Conservation (phyloP, 2,888 invertebrate genomes). For the Acrobasis repandana region DNA sequence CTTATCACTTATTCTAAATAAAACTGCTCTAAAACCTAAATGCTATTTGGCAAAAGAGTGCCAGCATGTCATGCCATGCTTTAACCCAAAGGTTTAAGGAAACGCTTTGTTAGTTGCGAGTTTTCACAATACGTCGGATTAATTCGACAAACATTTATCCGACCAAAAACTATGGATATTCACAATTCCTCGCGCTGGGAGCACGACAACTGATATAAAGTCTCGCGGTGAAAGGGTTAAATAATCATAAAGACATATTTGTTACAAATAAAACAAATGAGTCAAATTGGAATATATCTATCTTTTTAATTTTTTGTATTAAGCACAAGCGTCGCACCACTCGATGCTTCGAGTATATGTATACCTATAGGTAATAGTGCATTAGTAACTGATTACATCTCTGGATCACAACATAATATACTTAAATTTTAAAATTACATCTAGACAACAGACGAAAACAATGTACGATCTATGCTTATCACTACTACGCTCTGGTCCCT, state of each 20-base stretch:
- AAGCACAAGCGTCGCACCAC: conserved; percentile 73
- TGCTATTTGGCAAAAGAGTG: no score
- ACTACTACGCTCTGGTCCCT: conserved; percentile 68
- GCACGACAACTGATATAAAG: no score
- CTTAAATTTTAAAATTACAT: conserved; percentile 44
- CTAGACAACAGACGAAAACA: conserved; percentile 51
- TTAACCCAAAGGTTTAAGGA: no score
- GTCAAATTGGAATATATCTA: conserved; percentile 67
- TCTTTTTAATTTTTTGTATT: conserved; percentile 66
- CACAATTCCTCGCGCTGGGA: no score
- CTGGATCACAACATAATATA: conserved; percentile 65
- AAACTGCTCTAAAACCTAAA: no score
- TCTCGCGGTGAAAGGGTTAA: no score
- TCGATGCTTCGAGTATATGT: conserved; percentile 48
- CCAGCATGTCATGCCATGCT: no score
- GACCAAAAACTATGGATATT: no score
- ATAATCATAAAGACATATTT: conserved; percentile 16
- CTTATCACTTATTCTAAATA: no score
- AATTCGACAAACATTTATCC: no score
- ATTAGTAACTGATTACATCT: conserved; percentile 66
- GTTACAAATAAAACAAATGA: conserved; percentile 48
- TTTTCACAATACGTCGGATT: no score
- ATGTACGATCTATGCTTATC: conserved; percentile 42
- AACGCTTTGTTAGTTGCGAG: no score
- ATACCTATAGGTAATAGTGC: conserved; percentile 59